phyloP scores from a whole-genome alignment of 2,113 vertebrate genomes.

The Patagioenas fasciata region DNA sequence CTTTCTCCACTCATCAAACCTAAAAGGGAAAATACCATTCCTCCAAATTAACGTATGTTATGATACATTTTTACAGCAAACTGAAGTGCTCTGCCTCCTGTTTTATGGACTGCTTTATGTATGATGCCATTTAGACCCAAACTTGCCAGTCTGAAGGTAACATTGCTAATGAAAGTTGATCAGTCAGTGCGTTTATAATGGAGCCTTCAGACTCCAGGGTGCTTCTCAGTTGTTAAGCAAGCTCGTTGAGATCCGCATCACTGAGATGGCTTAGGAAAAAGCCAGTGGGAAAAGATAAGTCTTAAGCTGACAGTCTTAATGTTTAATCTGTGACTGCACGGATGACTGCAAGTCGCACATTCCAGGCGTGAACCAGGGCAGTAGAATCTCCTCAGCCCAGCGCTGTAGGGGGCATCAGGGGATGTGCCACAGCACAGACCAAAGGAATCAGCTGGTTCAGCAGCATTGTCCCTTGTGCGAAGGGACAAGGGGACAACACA shows the following conservation, averaged over 20 bases:
- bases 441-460: neutral
- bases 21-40: neutral
- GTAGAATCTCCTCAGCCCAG: neutral
- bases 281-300: neutral
- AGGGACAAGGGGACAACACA: neutral
- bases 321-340: neutral
- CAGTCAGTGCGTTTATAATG: neutral
- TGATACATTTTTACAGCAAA: neutral
- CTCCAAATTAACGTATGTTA: neutral
- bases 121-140: neutral
- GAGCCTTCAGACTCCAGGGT: neutral
- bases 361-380: neutral
- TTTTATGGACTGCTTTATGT: neutral
- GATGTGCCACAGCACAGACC: neutral
- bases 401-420: neutral
- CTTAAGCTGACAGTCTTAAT: neutral
- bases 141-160: neutral
- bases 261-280: neutral
- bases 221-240: neutral
- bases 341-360: neutral
- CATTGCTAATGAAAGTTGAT: neutral
- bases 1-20: neutral
- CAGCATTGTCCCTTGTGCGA: neutral
- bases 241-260: neutral
- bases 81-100: neutral